Conservation (phyloP, 37 sponge, comb jelly and placozoan genomes). For the Ephydatia muelleri region DNA sequence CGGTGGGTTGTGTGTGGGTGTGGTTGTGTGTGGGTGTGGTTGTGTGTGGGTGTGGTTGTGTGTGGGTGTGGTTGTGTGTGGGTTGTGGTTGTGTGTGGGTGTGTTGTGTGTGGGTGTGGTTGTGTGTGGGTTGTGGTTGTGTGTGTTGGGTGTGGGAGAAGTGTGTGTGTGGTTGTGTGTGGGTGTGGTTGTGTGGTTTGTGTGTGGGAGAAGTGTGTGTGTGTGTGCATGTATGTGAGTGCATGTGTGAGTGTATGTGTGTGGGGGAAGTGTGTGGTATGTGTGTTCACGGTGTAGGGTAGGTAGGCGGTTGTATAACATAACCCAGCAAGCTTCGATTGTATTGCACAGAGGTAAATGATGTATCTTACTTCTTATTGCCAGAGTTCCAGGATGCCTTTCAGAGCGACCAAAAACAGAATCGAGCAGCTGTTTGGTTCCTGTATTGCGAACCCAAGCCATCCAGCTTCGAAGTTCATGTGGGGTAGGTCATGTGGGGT, state of each 20-base stretch:
- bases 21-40: neutral
- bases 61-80: neutral
- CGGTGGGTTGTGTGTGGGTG: slow-evolving; percentile 45
- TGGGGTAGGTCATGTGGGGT: slow-evolving; percentile 43
- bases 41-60: slow-evolving; percentile 13
- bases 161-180: slow-evolving; percentile 11
- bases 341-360: too few species aligned
- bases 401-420: slow-evolving; percentile 49
- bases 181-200: neutral
- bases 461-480: slow-evolving; percentile 61
- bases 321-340: too few species aligned
- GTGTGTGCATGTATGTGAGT: neutral
- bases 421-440: slow-evolving; percentile 47
- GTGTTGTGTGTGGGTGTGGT: slow-evolving; percentile 9
- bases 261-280: too few species aligned
- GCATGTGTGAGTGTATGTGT: too few species aligned
- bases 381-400: slow-evolving; percentile 57
- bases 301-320: too few species aligned
- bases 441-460: slow-evolving; percentile 18
- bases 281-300: too few species aligned
- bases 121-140: too few species aligned
- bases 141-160: slow-evolving; percentile 27
- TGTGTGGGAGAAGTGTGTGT: too few species aligned
- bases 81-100: too few species aligned
- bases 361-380: neutral